These are phyloP conservation scores for Hafferia zeledoni DNA, from an alignment of 2,797 vertebrate genomes.

Conservation along the genomic window DNA sequence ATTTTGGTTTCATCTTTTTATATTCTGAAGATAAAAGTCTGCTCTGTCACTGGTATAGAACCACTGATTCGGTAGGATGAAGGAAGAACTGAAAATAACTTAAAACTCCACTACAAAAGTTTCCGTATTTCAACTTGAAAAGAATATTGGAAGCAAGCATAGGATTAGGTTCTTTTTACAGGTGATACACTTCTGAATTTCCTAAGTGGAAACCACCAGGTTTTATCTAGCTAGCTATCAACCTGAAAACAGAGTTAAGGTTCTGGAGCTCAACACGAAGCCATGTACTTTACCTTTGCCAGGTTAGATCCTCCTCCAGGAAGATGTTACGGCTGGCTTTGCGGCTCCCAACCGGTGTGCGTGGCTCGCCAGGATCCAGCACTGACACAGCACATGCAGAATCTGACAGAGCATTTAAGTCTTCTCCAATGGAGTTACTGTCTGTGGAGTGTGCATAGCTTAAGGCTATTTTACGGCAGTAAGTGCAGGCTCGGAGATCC, in stretches of 20 bases:
- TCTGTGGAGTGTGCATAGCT: constrained; percentile 96
- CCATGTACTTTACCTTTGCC: constrained; percentile 88
- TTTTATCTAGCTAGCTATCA: not conserved
- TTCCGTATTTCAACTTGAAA: not conserved
- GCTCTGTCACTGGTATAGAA: not conserved
- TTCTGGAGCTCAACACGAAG: not conserved
- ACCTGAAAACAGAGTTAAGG: not conserved
- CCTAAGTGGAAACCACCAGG: not conserved
- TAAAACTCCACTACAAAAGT: not conserved
- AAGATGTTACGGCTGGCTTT: constrained; percentile 97
- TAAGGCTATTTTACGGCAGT: constrained; percentile 95
- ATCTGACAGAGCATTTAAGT: constrained; percentile 91
- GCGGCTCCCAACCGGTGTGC: constrained; percentile 92
- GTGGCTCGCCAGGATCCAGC: constrained; percentile 91
- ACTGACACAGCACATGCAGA: constrained; percentile 86
- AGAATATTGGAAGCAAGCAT: not conserved
- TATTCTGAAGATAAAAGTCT: not conserved
- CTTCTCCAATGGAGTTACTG: constrained; percentile 92
- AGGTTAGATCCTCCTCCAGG: constrained; percentile 94
- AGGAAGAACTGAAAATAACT: not conserved
- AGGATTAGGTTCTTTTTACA: not conserved
- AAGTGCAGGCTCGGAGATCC: constrained; percentile 95
- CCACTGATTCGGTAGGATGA: not conserved
- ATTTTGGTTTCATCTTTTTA: not conserved
- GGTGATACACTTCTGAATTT: not conserved